Evolutionary conservation across 2,113 vertebrate species (phyloP).

Genomic region (Archocentrus centrarchus): DNA sequence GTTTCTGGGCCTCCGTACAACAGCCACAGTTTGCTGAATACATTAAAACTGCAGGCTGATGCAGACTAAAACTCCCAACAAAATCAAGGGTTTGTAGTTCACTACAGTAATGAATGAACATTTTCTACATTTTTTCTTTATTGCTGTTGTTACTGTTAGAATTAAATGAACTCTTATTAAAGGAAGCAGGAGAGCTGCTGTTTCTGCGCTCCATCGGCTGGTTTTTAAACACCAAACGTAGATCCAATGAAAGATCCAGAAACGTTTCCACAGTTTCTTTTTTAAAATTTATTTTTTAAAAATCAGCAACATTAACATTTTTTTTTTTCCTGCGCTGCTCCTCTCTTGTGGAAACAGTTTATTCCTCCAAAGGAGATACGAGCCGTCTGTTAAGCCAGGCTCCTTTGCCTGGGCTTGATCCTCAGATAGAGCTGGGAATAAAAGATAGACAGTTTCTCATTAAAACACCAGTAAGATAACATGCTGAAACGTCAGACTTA

Average conservation of each 20-base stretch:
- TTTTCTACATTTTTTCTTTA: background rate
- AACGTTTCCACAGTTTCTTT: background rate
- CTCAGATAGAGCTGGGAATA: constrained; percentile 88
- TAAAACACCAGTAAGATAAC: constrained; percentile 4
- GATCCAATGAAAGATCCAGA: background rate
- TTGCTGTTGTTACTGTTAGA: background rate
- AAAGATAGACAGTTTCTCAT: constrained; percentile 15
- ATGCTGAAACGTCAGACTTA: background rate
- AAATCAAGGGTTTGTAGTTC: background rate
- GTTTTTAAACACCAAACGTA: background rate
- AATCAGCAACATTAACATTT: background rate
- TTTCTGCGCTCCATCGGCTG: background rate
- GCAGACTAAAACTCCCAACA: background rate
- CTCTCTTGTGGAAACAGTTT: background rate
- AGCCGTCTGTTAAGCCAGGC: constrained; percentile 84
- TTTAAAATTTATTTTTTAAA: background rate
- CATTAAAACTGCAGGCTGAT: background rate
- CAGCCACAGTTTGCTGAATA: background rate
- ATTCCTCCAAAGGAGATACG: background rate
- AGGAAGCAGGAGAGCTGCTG: background rate
- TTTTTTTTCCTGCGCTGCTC: background rate
- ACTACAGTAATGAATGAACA: background rate
- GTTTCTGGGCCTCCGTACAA: background rate
- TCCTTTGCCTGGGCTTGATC: constrained; percentile 94
- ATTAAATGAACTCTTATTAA: background rate